These are phyloP conservation scores for Xanthia icteritia DNA, from an alignment of 2,888 invertebrate species.

Conservation along the genomic window DNA sequence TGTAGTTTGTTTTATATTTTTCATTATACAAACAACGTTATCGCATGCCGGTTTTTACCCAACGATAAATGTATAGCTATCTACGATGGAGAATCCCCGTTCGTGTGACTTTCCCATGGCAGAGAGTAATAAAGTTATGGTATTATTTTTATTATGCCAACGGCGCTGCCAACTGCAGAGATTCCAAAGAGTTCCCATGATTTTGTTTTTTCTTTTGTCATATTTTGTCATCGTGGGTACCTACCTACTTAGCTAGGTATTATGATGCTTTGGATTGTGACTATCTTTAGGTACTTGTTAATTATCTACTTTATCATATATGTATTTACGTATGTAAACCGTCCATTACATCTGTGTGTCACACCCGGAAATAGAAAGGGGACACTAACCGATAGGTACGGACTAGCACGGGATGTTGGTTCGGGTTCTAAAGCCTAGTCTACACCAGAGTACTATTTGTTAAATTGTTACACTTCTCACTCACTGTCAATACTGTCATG, in stretches of 20 bases:
- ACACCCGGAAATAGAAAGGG: constrained; percentile 57
- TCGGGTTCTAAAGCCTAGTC: constrained; percentile 15
- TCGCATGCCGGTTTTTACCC: constrained; percentile 42
- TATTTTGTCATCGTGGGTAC: constrained; percentile 34
- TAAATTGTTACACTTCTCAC: neutral
- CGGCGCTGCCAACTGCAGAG: constrained; percentile 40
- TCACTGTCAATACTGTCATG: neutral
- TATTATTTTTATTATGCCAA: constrained; percentile 52
- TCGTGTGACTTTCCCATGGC: constrained; percentile 73
- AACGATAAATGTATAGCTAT: constrained; percentile 23
- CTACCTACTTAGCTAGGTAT: neutral
- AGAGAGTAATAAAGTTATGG: constrained; percentile 59
- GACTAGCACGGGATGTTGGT: constrained; percentile 17
- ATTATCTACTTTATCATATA: constrained; percentile 51
- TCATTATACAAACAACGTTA: constrained; percentile 40
- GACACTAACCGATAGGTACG: constrained; percentile 56
- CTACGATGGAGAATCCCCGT: constrained; percentile 31
- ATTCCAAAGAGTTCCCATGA: constrained; percentile 53
- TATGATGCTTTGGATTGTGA: constrained; percentile 19
- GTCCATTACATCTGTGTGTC: constrained; percentile 37
- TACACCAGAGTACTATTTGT: constrained; percentile 8
- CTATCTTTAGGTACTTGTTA: constrained; percentile 21
- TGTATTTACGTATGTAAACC: constrained; percentile 42
- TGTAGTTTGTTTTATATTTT: constrained; percentile 57
- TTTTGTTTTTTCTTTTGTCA: constrained; percentile 36